These are phyloP conservation scores for Pocillopora meandrina DNA, from an alignment of 92 coral and sea anemone genomes.

Conservation along the genomic window DNA sequence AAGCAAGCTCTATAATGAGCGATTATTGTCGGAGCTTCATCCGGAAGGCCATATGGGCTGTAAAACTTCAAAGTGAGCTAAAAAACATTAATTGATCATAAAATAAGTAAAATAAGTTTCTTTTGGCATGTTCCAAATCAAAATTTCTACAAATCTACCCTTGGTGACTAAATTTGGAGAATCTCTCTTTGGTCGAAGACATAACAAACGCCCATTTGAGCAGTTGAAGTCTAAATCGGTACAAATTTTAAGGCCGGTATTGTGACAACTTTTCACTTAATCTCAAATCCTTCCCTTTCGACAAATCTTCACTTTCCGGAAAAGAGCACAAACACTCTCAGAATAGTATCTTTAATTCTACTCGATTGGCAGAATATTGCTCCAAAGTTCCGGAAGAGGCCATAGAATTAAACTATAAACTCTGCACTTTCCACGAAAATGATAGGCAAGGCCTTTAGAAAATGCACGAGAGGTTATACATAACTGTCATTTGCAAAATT, in stretches of 20 bases:
- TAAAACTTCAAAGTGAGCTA: not conserved
- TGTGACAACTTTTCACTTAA: no score
- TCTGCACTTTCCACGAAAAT: no score
- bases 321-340: no score
- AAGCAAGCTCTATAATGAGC: not conserved
- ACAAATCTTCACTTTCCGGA: no score
- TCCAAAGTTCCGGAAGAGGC: no score
- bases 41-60: no score
- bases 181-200: not conserved
- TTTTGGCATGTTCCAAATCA: not conserved
- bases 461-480: not conserved
- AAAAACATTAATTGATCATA: not conserved
- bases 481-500: not conserved
- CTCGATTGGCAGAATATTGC: no score
- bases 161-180: not conserved
- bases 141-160: slow-evolving; percentile 15
- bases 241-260: not conserved
- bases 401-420: no score
- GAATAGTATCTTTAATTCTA: no score
- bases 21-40: not conserved
- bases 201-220: slow-evolving; percentile 25
- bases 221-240: not conserved
- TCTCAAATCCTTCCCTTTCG: no score
- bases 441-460: no score
- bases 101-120: not conserved